Percentiles rank a stretch among this genome's conserved stretches.
Conservation (phyloP, 2,888 invertebrate genomes). For the Athalia rosae region DNA sequence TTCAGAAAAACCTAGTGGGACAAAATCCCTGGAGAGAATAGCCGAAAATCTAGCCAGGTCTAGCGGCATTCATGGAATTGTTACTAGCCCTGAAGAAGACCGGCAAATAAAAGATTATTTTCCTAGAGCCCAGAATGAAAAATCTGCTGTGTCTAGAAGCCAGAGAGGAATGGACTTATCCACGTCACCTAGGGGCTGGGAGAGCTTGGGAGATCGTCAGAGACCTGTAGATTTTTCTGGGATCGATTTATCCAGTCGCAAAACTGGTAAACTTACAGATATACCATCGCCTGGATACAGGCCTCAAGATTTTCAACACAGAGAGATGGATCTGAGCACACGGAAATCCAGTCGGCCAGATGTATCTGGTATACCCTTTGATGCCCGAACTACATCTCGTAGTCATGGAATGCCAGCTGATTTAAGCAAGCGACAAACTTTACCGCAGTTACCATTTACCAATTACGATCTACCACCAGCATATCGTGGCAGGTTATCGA, state of each 20-base stretch:
- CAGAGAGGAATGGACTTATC: slow-evolving; percentile 68
- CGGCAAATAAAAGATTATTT: slow-evolving; percentile 59
- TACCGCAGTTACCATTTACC: slow-evolving; percentile 58
- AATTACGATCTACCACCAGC: slow-evolving; percentile 63
- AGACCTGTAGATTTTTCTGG: slow-evolving; percentile 69
- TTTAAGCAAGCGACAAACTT: slow-evolving; percentile 65
- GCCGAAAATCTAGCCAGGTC: slow-evolving; percentile 69
- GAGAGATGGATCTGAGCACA: slow-evolving; percentile 70
- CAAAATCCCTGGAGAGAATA: slow-evolving; percentile 69
- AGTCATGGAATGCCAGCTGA: slow-evolving; percentile 70
- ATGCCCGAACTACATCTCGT: slow-evolving; percentile 65
- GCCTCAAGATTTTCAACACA: slow-evolving; percentile 66
- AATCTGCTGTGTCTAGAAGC: slow-evolving; percentile 47
- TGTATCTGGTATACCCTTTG: slow-evolving; percentile 60
- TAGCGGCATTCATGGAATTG: slow-evolving; percentile 54
- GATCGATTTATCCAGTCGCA: slow-evolving; percentile 70
- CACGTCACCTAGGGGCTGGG: slow-evolving; percentile 66
- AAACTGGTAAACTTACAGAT: slow-evolving; percentile 58
- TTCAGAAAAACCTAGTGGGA: slow-evolving; percentile 62
- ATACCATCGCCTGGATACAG: slow-evolving; percentile 53
- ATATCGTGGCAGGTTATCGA: slow-evolving; percentile 63
- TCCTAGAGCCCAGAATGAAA: slow-evolving; percentile 53
- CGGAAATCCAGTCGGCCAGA: slow-evolving; percentile 64
- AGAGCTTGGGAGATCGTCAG: slow-evolving; percentile 60
- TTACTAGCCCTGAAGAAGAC: slow-evolving; percentile 52